Conservation (phyloP, 64 coral and sea anemone genomes). For the Pocillopora verrucosa region DNA sequence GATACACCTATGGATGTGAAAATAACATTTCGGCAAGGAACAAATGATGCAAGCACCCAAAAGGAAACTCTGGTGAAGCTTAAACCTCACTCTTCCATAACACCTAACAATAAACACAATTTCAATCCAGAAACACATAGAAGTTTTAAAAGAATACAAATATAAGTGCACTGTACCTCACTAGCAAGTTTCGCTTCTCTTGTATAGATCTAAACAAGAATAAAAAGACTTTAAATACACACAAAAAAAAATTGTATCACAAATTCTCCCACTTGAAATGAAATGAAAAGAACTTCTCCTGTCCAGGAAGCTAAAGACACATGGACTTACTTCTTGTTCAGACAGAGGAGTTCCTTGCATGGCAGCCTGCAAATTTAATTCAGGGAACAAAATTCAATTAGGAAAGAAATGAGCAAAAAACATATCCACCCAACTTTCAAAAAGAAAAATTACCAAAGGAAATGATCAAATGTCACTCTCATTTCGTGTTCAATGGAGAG, state of each 20-base stretch:
- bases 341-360: slow-evolving; percentile 95
- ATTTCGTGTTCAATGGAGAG: no score
- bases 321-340: slow-evolving; percentile 85
- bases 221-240: neutral
- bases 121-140: neutral
- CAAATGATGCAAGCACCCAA: neutral
- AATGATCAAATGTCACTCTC: no score
- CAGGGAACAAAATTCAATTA: neutral
- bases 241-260: no score
- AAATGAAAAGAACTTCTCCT: neutral
- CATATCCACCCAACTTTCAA: no score
- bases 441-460: no score
- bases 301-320: neutral
- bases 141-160: neutral
- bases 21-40: neutral
- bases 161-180: slow-evolving; percentile 60
- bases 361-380: slow-evolving; percentile 49
- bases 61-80: neutral
- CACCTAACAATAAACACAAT: no score
- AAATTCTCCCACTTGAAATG: no score
- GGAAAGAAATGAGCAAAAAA: neutral
- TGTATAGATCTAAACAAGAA: slow-evolving; percentile 81
- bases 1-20: slow-evolving; percentile 66
- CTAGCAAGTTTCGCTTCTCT: slow-evolving; percentile 96
- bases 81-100: neutral